Conservation (phyloP, 2,113 vertebrate genomes). For the Chrysochloris asiatica region DNA sequence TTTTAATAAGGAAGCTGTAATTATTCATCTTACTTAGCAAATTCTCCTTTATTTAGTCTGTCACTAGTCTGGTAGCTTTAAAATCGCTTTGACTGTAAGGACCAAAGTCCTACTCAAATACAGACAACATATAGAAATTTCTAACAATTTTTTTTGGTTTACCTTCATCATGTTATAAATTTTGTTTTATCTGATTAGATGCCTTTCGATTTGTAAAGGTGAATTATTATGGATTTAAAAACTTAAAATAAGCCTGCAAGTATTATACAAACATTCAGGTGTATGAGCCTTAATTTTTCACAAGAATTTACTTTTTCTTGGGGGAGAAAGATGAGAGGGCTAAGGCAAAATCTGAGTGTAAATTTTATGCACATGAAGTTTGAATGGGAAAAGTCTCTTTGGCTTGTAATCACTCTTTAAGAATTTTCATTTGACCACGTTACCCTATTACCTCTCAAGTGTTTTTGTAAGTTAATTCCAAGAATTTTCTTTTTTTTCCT, state of each 20-base stretch:
- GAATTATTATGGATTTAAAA: slow-evolving; percentile 45
- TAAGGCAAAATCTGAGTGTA: not conserved
- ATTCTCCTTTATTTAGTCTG: not conserved
- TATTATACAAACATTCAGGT: slow-evolving; percentile 48
- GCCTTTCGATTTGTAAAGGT: slow-evolving; percentile 44
- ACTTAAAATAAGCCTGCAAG: slow-evolving; percentile 38
- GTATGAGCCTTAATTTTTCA: slow-evolving; percentile 42
- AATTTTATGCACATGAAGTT: not conserved
- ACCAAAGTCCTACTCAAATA: slow-evolving; percentile 33
- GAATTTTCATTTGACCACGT: slow-evolving; percentile 37
- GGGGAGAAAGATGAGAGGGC: not conserved
- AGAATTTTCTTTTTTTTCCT: slow-evolving; percentile 47
- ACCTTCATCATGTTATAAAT: slow-evolving; percentile 8
- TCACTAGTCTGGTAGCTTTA: slow-evolving; percentile 48
- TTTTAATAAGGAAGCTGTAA: slow-evolving; percentile 40
- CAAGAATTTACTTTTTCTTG: slow-evolving; percentile 39
- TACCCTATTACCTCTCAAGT: slow-evolving; percentile 22
- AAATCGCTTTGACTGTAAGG: slow-evolving; percentile 49
- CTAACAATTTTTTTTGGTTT: slow-evolving; percentile 21
- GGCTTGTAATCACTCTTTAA: slow-evolving; percentile 20
- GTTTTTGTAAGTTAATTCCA: slow-evolving; percentile 52
- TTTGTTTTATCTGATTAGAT: not conserved
- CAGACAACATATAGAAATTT: not conserved
- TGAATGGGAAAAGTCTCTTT: not conserved
- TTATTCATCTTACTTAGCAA: slow-evolving; percentile 19